Evolutionary conservation across 2,888 invertebrate genomes (phyloP).

Genomic region (Disparrhopalites patrizii): DNA sequence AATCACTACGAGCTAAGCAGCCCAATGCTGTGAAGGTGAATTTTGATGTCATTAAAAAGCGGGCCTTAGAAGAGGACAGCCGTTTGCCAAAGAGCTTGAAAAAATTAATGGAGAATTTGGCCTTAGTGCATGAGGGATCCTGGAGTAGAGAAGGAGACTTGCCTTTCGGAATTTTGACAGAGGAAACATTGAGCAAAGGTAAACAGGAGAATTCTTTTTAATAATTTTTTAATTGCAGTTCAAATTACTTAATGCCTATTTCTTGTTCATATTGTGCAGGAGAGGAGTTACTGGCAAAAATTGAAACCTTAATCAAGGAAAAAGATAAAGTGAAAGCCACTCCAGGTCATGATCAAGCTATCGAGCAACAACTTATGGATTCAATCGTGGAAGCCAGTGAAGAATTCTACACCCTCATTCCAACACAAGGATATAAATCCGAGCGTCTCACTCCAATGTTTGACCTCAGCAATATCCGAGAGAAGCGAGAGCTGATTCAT

Average conservation of each 20-base stretch:
- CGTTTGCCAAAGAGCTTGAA: conserved; percentile 39
- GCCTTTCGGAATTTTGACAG: conserved; percentile 24
- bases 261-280: conserved; percentile 30
- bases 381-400: conserved; percentile 53
- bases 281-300: conserved; percentile 51
- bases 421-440: conserved; percentile 54
- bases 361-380: conserved; percentile 31
- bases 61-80: conserved; percentile 51
- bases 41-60: conserved; percentile 51
- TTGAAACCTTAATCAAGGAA: conserved; percentile 51
- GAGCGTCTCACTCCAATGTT: conserved; percentile 53
- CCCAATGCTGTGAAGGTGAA: conserved; percentile 51
- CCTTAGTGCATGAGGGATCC: conserved; percentile 27
- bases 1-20: conserved; percentile 50
- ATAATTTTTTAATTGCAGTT: neutral
- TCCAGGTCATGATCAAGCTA: conserved; percentile 17
- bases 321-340: conserved; percentile 25
- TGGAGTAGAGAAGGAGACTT: conserved; percentile 34
- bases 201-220: neutral
- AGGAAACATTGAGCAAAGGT: conserved; percentile 30
- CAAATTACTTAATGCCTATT: neutral
- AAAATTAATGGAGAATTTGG: conserved; percentile 30
- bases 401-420: conserved; percentile 55
- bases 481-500: conserved; percentile 50
- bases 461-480: conserved; percentile 49